Base-by-base conservation (phyloP, 30 jellyfish, hydroid and myxozoan species). In the Turritopsis dohrnii region DNA sequence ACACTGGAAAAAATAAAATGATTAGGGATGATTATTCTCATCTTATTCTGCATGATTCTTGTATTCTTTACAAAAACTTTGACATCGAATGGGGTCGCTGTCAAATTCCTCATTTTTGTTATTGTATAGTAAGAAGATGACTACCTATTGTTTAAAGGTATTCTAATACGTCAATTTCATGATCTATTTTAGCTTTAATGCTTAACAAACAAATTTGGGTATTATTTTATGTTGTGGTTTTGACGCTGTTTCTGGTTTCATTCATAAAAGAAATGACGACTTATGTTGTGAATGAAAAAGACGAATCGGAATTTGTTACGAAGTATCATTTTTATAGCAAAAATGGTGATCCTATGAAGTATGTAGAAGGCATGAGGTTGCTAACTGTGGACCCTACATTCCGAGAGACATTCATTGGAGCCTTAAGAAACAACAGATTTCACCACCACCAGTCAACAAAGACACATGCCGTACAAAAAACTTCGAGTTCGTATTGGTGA, bases 361-460 rank as follows among this genome's bases (percentile, higher is more conserved):
- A 41, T 41, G 13, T 3, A 13, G 60, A 41, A 41, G 60, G 9
- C 60, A 41, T 41, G 60, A 5, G 60, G 5, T 41, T 41, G 60
- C 60, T 69, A 69, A 23, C 30, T 69, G 30, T n/a, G 19, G 77
- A 69, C 77, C 17, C 28, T 8, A 7, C 4, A 0, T 69, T 69
- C 19, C 77, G 77, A 69, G 77, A 69, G 9, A 27, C 16, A 21
- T 27, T 69, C 19, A 19, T n/a, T n/a, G 31, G 19, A 23, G 77
- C 19, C 9, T 69, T 69, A 27, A 69, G 31, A 19, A 21, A 69
- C 77, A n/a, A 27, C 30, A 23, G 17, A 69, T 69, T n/a, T 27
- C 22, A 69, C 9, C 77, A 69, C 77, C 77, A 69, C 77, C 77
- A n/a, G 77, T 69, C 16, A 69, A 69, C 19, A 19, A 9, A n/a